phyloP scores from a whole-genome alignment of 2,888 invertebrate genomes.

The Prosapia bicincta region DNA sequence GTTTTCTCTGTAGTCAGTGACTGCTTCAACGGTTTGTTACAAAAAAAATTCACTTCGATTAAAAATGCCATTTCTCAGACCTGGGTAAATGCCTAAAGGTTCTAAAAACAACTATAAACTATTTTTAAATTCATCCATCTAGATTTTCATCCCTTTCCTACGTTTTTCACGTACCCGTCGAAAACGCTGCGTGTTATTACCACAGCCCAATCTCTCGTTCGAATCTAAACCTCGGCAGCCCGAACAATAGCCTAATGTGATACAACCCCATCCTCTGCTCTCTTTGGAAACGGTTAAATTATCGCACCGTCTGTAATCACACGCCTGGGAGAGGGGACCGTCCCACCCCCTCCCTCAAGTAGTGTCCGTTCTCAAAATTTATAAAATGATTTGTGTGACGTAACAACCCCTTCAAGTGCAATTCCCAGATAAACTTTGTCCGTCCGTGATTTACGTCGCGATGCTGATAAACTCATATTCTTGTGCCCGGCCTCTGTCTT shows the following conservation, averaged over 20 bases:
- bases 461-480: constrained; percentile 24
- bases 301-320: not conserved
- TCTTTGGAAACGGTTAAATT: not conserved
- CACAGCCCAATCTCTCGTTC: not conserved
- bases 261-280: not conserved
- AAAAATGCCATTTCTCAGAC: too few relatives aligned
- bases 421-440: constrained; percentile 19
- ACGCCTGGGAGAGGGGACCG: not conserved
- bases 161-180: too few relatives aligned
- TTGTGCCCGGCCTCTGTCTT: constrained; percentile 10
- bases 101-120: too few relatives aligned
- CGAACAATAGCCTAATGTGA: not conserved
- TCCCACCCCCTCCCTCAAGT: not conserved
- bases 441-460: constrained; percentile 16
- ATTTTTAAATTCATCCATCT: too few relatives aligned
- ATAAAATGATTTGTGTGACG: constrained; percentile 20
- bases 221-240: not conserved
- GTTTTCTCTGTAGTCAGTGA: too few relatives aligned
- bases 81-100: too few relatives aligned
- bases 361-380: constrained; percentile 23
- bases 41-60: too few relatives aligned
- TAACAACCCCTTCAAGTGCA: constrained; percentile 20
- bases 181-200: too few relatives aligned
- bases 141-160: too few relatives aligned
- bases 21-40: too few relatives aligned